Evolutionary conservation across 2,113 vertebrate genomes (phyloP), one percentile per base, ranked within the genome.

Genomic region (Bambusicola thoracicus): DNA sequence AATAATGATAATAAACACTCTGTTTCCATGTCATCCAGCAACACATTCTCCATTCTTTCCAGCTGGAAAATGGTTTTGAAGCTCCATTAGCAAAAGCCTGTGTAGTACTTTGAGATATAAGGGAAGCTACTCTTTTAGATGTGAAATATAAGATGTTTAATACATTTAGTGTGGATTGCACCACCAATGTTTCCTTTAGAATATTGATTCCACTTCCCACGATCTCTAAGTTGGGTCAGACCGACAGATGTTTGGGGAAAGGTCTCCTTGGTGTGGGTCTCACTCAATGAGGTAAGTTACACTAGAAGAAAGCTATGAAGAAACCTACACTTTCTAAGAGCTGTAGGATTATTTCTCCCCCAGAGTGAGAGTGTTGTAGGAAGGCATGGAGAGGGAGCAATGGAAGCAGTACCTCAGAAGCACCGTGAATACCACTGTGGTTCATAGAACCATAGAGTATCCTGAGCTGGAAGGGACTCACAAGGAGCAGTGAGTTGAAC

Each of bases 201-300:
- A 58, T 59, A 41, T 3, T 0, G 0, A 14, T 8, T 53, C 43
- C 3, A 3, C 36, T 48, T 49, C 7, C 34, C 1, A 1, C 46
- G 69, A 40, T 3, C 32, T 59, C 43, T 22, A 20, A 46, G 74
- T 6, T 51, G 58, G 34, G 27, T 27, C 30, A 61, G 38, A 43
- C 69, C 51, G 30, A 13, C 78, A 24, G 32, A 13, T 13, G 7
- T 11, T 34, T 21, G 77, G 89, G 7, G 21, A 62, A 34, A 81
- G 62, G 19, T 73, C 25, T 20, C 30, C 4, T 53, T 25, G 24
- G 58, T 3, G 6, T 25, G 16, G 43, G 38, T 56, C 69, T 89
- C 0, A 0, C 59, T 51, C 48, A 20, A 27, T 49, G 14, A 46
- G 14, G 8, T 22, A 51, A 63, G 67, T 34, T 77, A 17, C 8